A percentile compares a stretch with the other conserved stretches of the same genome.
Conservation (phyloP, 2,888 invertebrate species). For the Plebejus argus region DNA sequence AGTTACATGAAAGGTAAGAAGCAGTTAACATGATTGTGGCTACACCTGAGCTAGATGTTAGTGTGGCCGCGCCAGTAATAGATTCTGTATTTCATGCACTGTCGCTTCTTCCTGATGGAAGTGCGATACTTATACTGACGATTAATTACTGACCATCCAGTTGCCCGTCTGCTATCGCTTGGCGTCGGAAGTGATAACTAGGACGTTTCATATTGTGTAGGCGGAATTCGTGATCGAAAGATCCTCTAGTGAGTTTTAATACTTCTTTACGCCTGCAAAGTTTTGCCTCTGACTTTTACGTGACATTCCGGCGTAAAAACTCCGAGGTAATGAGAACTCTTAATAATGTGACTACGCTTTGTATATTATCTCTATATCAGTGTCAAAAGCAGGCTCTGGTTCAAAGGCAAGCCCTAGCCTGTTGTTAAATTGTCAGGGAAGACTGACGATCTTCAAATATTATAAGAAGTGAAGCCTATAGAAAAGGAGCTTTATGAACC, state of each 20-base stretch:
- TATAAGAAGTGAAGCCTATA: too few species aligned
- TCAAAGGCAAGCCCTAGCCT: too few species aligned
- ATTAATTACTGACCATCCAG: constrained; percentile 42
- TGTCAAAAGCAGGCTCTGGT: background rate
- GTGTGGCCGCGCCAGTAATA: constrained; percentile 52
- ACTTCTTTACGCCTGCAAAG: background rate
- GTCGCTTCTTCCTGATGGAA: constrained; percentile 66
- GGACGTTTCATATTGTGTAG: background rate
- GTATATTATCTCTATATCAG: background rate
- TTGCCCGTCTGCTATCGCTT: constrained; percentile 36
- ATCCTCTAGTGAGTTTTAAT: background rate
- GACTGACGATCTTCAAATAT: too few species aligned
- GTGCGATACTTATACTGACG: constrained; percentile 66
- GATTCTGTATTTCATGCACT: constrained; percentile 59
- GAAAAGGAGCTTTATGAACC: too few species aligned
- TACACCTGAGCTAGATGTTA: background rate
- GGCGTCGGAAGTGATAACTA: background rate
- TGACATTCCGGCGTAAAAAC: background rate
- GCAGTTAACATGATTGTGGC: too few species aligned
- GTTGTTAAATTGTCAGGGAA: too few species aligned
- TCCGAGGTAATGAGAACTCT: background rate
- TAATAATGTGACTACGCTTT: background rate
- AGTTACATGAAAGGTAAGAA: too few species aligned
- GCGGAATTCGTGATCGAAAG: background rate
- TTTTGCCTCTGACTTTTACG: background rate